These are phyloP conservation scores for Holothuria scabra DNA, from an alignment of 53 echinoderm and acorn worm genomes.

Conservation along the genomic window DNA sequence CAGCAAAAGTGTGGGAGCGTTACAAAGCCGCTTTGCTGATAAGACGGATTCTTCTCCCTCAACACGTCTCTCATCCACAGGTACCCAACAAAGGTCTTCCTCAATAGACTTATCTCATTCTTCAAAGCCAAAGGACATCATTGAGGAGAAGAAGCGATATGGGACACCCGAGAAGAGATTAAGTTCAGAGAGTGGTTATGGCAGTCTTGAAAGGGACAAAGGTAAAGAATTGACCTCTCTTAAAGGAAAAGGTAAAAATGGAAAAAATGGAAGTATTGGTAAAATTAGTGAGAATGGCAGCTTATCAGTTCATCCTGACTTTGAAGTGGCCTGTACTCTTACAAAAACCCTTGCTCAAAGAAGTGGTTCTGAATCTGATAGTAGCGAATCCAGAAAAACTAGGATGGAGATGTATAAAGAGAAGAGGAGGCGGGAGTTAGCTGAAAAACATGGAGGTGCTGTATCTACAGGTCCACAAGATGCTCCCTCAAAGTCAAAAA, in stretches of 20 bases:
- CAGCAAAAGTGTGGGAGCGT: constrained; percentile 35
- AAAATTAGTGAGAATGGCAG: constrained; percentile 14
- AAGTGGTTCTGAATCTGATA: constrained; percentile 83
- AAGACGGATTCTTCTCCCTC: constrained; percentile 18
- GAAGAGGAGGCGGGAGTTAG: constrained; percentile 88
- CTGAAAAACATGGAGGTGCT: constrained; percentile 83
- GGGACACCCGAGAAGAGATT: constrained; percentile 44
- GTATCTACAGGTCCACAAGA: constrained; percentile 61
- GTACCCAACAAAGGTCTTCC: not conserved
- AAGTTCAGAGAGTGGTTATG: constrained; percentile 77
- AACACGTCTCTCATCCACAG: not conserved
- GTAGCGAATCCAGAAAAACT: constrained; percentile 66
- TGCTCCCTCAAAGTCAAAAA: constrained; percentile 20
- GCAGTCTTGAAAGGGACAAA: constrained; percentile 69
- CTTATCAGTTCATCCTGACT: not conserved
- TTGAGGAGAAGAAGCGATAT: constrained; percentile 19
- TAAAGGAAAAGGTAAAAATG: constrained; percentile 7
- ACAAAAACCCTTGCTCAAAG: constrained; percentile 51
- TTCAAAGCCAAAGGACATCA: not conserved
- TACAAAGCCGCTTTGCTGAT: constrained; percentile 37
- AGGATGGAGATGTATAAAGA: constrained; percentile 92
- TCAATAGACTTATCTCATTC: not conserved
- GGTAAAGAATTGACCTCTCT: constrained; percentile 11
- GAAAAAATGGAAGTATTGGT: not conserved
- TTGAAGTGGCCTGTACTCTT: not conserved